phyloP scores from a whole-genome alignment of 92 coral and sea anemone species.

The Palythoa caribaeorum region DNA sequence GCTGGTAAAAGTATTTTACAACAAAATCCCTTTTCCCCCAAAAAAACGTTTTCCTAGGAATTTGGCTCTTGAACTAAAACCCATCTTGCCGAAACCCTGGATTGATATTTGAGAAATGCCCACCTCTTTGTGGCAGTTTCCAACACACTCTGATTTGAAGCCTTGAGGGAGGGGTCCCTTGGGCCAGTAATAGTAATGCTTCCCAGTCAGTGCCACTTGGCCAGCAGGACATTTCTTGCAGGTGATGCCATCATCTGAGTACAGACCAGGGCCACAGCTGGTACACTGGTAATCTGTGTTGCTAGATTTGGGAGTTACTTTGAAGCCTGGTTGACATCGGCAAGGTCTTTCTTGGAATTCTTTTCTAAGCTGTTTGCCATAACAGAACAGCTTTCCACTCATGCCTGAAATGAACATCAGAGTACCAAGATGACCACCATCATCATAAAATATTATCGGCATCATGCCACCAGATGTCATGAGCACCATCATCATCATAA shows the following conservation, averaged over 20 bases:
- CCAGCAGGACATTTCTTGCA: conserved; percentile 73
- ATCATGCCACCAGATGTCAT: not conserved
- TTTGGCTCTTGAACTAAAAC: not conserved
- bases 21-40: too few species aligned
- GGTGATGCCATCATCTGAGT: conserved; percentile 60
- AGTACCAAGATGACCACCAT: not conserved
- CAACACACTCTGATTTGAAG: conserved; percentile 70
- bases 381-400: conserved; percentile 2
- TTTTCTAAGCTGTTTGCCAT: conserved; percentile 8
- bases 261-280: conserved; percentile 56
- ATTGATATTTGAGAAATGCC: not conserved
- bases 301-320: conserved; percentile 13
- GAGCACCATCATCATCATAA: not conserved
- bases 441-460: not conserved
- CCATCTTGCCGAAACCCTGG: not conserved
- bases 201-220: conserved; percentile 79
- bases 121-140: conserved; percentile 77
- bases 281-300: conserved; percentile 26
- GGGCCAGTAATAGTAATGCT: conserved; percentile 74
- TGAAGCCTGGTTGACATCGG: conserved; percentile 78
- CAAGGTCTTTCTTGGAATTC: conserved; percentile 31
- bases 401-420: conserved; percentile 3
- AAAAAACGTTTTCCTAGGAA: not conserved
- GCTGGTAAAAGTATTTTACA: too few species aligned
- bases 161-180: conserved; percentile 68